phyloP scores from a whole-genome alignment of 2,888 invertebrate genomes.

The Melipona beecheii region DNA sequence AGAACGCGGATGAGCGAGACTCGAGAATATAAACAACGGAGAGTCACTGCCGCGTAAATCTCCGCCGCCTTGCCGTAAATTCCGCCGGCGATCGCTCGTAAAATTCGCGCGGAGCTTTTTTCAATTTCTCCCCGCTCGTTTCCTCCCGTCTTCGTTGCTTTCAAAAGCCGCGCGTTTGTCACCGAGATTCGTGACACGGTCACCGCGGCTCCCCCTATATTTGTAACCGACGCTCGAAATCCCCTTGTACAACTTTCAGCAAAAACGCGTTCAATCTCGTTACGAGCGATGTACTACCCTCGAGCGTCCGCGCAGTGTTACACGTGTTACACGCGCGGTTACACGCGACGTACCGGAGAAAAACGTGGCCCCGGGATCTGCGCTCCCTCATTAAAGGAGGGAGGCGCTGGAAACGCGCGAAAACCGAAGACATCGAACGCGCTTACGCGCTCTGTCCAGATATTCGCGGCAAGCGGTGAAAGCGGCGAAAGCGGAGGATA shows the following conservation, averaged over 20 bases:
- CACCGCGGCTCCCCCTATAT: conserved; percentile 34
- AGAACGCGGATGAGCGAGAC: not conserved
- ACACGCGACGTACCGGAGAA: not conserved
- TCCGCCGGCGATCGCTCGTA: not conserved
- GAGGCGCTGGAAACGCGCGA: not conserved
- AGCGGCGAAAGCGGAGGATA: not conserved
- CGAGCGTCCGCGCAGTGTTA: conserved; percentile 4
- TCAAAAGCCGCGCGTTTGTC: not conserved
- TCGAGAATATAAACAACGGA: not conserved
- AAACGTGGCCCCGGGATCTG: conserved; percentile 1
- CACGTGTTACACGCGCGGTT: conserved; percentile 39
- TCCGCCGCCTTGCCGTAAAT: not conserved
- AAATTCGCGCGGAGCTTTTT: not conserved
- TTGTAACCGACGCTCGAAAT: conserved; percentile 48
- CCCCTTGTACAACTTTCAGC: conserved; percentile 30
- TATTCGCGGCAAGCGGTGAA: not conserved
- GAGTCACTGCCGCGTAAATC: not conserved
- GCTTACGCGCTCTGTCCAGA: not conserved
- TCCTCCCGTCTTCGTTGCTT: not conserved
- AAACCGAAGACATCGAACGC: conserved; percentile 13
- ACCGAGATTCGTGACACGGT: conserved; percentile 25
- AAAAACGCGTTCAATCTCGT: conserved; percentile 33
- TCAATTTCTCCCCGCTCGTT: not conserved
- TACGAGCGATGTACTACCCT: conserved; percentile 18
- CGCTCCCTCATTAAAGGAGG: conserved; percentile 19